Percentiles rank a stretch among this genome's conserved stretches.
These are phyloP conservation scores for Antheraea pernyi DNA, from an alignment of 1,140 invertebrate species.

Conservation along the genomic window DNA sequence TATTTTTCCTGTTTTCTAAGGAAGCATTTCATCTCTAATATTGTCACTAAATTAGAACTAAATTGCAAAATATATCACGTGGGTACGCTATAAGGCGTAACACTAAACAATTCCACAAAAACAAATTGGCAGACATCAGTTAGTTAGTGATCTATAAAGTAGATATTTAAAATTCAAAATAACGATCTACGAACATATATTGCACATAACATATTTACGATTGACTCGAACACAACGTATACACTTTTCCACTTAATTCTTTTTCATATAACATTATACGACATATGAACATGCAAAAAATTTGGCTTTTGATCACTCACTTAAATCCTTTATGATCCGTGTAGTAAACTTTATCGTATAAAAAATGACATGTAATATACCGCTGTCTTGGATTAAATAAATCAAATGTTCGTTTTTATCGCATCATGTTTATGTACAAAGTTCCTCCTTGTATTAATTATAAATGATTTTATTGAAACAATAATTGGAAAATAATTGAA, in stretches of 20 bases:
- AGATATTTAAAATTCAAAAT: neutral
- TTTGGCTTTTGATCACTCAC: neutral
- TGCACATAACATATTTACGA: neutral
- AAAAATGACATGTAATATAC: neutral
- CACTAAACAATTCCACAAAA: too few relatives aligned
- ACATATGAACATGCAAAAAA: neutral
- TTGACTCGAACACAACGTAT: neutral
- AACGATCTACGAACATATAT: neutral
- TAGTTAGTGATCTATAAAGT: neutral
- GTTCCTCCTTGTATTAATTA: too few relatives aligned
- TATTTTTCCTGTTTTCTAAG: too few relatives aligned
- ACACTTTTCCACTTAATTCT: neutral
- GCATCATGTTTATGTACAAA: neutral
- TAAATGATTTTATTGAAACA: neutral
- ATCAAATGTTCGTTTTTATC: neutral
- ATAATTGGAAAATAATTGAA: neutral
- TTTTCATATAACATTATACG: neutral
- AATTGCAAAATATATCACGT: too few relatives aligned
- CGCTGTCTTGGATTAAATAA: neutral
- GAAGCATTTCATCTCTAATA: too few relatives aligned
- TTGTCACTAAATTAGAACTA: too few relatives aligned
- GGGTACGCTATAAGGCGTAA: too few relatives aligned
- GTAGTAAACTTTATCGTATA: neutral
- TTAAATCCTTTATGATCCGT: neutral
- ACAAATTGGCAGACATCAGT: too few relatives aligned